Percentiles rank a stretch among this genome's conserved stretches.
These are phyloP conservation scores for Lordiphosa andalusiaca DNA, from an alignment of 2,888 invertebrate species.

Conservation along the genomic window DNA sequence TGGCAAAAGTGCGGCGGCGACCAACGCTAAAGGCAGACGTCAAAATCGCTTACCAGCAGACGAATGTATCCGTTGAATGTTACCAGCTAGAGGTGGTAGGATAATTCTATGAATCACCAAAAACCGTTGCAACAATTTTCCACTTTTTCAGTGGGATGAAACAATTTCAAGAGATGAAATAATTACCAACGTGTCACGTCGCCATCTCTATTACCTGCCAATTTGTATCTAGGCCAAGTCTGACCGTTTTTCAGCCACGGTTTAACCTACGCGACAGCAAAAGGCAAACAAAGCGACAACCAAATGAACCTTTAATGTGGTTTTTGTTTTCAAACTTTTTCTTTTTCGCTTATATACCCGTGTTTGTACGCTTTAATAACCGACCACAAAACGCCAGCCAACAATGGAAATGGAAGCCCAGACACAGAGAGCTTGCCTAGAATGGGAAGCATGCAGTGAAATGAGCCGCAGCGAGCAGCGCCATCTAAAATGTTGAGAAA, in stretches of 20 bases:
- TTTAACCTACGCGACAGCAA: slow-evolving; percentile 62
- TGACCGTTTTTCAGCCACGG: slow-evolving; percentile 51
- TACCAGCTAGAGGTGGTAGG: no score
- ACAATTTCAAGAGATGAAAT: no score
- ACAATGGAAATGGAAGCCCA: slow-evolving; percentile 33
- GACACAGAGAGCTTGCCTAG: slow-evolving; percentile 30
- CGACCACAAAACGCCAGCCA: slow-evolving; percentile 42
- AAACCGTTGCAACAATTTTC: background rate
- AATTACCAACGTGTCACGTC: slow-evolving; percentile 18
- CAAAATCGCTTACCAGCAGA: background rate
- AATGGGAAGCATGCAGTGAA: slow-evolving; percentile 62
- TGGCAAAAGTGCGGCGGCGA: slow-evolving; percentile 67
- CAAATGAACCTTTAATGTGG: slow-evolving; percentile 73
- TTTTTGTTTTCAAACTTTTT: slow-evolving; percentile 48
- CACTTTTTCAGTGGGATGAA: no score
- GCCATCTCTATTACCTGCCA: slow-evolving; percentile 37
- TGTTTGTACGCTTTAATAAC: slow-evolving; percentile 50
- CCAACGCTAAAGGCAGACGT: slow-evolving; percentile 18
- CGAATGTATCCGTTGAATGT: no score
- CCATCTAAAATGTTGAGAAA: slow-evolving; percentile 54
- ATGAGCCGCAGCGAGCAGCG: slow-evolving; percentile 40
- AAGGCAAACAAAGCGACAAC: slow-evolving; percentile 67
- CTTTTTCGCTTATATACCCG: slow-evolving; percentile 25
- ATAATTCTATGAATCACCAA: no score
- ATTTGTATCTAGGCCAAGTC: slow-evolving; percentile 67